A percentile compares a stretch with the other conserved stretches of the same genome.
Evolutionary conservation across 2,797 vertebrate species (phyloP).

Genomic region (Sebastes minor): DNA sequence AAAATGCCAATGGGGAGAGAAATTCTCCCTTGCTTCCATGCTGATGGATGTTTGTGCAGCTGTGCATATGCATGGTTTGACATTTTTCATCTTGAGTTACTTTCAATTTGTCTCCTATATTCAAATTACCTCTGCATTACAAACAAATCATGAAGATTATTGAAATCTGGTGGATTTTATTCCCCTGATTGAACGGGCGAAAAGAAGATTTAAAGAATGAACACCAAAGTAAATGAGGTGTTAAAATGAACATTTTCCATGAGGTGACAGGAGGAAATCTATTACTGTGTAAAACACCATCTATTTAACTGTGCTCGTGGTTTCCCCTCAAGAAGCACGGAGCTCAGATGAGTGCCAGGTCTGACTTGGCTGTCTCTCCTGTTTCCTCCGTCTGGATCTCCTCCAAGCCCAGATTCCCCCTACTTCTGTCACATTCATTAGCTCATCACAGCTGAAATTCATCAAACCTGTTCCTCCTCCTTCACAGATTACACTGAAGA

Average conservation of each 20-base stretch:
- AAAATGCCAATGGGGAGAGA: neutral
- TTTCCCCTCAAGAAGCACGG: conserved; percentile 54
- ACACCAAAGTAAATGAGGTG: conserved; percentile 26
- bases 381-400: conserved; percentile 28
- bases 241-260: conserved; percentile 32
- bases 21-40: neutral
- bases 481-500: neutral
- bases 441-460: conserved; percentile 18
- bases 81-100: neutral
- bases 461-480: conserved; percentile 10
- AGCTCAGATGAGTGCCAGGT: conserved; percentile 43
- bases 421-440: conserved; percentile 28
- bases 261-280: conserved; percentile 57
- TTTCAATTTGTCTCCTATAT: neutral
- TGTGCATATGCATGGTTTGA: neutral
- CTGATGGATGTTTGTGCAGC: conserved; percentile 16
- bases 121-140: neutral
- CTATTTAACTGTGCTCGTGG: conserved; percentile 55
- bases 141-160: neutral
- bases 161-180: neutral
- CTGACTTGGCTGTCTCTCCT: conserved; percentile 30
- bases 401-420: conserved; percentile 9
- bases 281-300: conserved; percentile 58
- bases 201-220: conserved; percentile 1
- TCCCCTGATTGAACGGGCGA: neutral